Evolutionary conservation across 2,888 invertebrate genomes (phyloP).

Genomic region (Noctua comes): DNA sequence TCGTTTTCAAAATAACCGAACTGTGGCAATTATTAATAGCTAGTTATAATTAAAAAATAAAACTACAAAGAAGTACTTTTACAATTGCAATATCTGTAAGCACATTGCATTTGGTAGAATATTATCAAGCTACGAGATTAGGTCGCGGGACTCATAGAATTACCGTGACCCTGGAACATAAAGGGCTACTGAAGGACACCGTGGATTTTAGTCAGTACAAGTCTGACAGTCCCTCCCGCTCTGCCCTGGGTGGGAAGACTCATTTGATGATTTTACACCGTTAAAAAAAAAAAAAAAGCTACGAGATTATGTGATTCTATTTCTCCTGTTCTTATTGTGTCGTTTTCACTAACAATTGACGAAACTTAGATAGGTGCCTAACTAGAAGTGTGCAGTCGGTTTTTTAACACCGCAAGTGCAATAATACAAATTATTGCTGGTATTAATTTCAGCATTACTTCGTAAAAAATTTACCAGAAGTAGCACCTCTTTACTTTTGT

Average conservation of each 20-base stretch:
- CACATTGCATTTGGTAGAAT: neutral
- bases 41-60: neutral
- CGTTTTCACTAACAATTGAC: neutral
- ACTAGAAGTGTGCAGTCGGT: neutral
- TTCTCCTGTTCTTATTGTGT: neutral
- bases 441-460: no score
- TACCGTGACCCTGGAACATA: no score
- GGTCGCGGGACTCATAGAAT: no score
- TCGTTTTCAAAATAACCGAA: neutral
- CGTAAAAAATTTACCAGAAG: no score
- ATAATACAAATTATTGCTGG: neutral
- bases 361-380: neutral
- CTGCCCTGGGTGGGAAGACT: no score
- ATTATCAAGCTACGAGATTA: neutral
- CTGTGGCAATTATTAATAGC: neutral
- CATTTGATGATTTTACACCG: no score
- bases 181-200: no score
- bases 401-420: neutral
- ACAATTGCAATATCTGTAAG: neutral
- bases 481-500: neutral
- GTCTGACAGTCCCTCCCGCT: no score
- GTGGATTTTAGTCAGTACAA: no score
- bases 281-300: no score
- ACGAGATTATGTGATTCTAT: neutral
- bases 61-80: neutral